Evolutionary conservation across 2,888 invertebrate genomes (phyloP).

Genomic region (Eucera pruinosa): DNA sequence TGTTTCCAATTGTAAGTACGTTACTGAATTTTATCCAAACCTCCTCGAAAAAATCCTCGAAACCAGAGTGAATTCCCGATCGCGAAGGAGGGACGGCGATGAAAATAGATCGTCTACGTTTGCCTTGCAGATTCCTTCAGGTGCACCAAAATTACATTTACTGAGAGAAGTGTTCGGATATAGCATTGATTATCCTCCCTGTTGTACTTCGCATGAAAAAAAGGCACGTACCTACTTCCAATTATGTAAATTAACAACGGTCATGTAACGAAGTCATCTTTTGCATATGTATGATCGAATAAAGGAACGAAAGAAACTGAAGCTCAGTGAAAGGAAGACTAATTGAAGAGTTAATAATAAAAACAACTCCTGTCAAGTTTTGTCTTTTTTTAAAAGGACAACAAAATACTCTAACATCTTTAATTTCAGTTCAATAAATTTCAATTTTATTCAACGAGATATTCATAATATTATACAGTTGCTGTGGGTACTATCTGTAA

Average conservation of each 20-base stretch:
- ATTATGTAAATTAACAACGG: conserved; percentile 58
- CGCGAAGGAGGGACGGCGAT: conserved; percentile 33
- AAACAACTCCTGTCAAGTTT: too few species aligned
- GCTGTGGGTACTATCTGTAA: too few species aligned
- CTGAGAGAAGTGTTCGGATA: conserved; percentile 25
- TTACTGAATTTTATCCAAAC: conserved; percentile 19
- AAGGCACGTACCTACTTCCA: conserved; percentile 32
- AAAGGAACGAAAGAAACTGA: conserved; percentile 19
- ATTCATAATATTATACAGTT: too few species aligned
- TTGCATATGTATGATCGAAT: conserved; percentile 39
- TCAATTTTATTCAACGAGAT: too few species aligned
- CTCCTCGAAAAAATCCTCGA: conserved; percentile 17
- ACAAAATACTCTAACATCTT: too few species aligned
- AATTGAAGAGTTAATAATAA: too few species aligned
- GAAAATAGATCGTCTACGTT: conserved; percentile 43
- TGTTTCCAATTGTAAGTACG: too few species aligned
- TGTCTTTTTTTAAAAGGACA: too few species aligned
- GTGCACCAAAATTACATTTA: conserved; percentile 49
- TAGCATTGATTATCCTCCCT: conserved; percentile 51
- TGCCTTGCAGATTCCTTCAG: conserved; percentile 59
- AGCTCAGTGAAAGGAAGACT: conserved; percentile 6
- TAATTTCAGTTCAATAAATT: too few species aligned
- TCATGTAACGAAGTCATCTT: conserved; percentile 42
- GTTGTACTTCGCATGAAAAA: neutral
- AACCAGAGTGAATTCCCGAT: conserved; percentile 43